Evolutionary conservation across 2,113 vertebrate species (phyloP).

Genomic region (Neotragus pygmaeus): DNA sequence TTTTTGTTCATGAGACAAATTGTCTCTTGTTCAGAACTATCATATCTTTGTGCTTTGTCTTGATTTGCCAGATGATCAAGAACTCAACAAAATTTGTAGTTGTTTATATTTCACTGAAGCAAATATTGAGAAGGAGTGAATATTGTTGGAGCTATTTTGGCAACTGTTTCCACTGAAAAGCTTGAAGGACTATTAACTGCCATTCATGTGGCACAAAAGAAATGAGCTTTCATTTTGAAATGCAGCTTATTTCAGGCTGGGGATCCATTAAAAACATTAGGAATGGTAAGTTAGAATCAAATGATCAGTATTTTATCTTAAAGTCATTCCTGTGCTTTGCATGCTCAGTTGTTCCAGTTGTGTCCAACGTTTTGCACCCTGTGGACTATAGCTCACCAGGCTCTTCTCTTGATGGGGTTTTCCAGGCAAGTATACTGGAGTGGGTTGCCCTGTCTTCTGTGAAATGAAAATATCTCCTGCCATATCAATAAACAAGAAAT

Average conservation of each 20-base stretch:
- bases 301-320: neutral
- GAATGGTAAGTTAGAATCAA: neutral
- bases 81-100: neutral
- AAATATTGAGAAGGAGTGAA: neutral
- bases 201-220: neutral
- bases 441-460: neutral
- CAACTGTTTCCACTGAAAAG: neutral
- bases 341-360: neutral
- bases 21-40: neutral
- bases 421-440: neutral
- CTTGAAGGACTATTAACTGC: neutral
- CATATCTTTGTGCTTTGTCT: slow-evolving; percentile 25
- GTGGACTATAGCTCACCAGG: neutral
- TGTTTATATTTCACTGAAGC: neutral
- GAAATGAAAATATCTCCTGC: neutral
- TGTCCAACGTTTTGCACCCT: neutral
- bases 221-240: neutral
- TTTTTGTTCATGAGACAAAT: slow-evolving; percentile 28
- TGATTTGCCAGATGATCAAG: slow-evolving; percentile 31
- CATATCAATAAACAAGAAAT: neutral
- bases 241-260: neutral
- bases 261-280: too few species aligned
- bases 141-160: neutral
- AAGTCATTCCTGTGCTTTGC: neutral
- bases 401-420: neutral